These are phyloP conservation scores for Drepana arcuata DNA, from an alignment of 1,140 invertebrate species.

Conservation along the genomic window DNA sequence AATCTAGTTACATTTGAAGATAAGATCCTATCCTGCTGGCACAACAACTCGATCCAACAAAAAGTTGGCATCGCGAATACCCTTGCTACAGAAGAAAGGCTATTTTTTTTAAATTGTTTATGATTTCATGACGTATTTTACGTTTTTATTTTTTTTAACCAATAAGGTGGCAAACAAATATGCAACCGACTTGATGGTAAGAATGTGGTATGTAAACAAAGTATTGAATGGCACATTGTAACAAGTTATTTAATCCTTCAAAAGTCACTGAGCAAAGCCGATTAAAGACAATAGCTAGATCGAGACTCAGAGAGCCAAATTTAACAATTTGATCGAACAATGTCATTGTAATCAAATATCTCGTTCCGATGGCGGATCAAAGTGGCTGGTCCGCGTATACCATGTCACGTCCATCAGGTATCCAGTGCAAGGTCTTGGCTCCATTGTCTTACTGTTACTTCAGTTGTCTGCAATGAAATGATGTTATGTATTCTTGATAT, in stretches of 20 bases:
- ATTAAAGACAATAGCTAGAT: not conserved
- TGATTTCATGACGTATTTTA: not conserved
- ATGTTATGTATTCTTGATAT: not conserved
- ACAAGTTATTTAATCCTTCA: not conserved
- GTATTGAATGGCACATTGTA: not conserved
- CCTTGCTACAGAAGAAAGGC: too few species aligned
- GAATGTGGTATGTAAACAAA: not conserved
- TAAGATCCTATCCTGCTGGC: too few species aligned
- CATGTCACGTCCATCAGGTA: not conserved
- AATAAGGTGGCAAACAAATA: not conserved
- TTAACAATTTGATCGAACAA: not conserved
- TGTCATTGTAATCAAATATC: not conserved
- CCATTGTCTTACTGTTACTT: slow-evolving; percentile 1
- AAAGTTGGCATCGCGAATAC: not conserved
- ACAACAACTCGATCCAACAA: not conserved
- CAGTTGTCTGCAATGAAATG: too few species aligned
- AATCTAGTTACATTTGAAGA: too few species aligned
- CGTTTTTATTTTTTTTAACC: not conserved
- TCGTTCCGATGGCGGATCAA: not conserved
- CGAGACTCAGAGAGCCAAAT: too few species aligned
- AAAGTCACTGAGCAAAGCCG: not conserved
- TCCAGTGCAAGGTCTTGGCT: not conserved
- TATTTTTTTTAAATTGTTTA: not conserved
- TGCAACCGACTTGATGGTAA: too few species aligned
- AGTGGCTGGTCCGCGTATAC: too few species aligned